Percentiles rank a stretch among this genome's conserved stretches.
Conservation (phyloP, 2,888 invertebrate genomes). For the Acleris holmiana region DNA sequence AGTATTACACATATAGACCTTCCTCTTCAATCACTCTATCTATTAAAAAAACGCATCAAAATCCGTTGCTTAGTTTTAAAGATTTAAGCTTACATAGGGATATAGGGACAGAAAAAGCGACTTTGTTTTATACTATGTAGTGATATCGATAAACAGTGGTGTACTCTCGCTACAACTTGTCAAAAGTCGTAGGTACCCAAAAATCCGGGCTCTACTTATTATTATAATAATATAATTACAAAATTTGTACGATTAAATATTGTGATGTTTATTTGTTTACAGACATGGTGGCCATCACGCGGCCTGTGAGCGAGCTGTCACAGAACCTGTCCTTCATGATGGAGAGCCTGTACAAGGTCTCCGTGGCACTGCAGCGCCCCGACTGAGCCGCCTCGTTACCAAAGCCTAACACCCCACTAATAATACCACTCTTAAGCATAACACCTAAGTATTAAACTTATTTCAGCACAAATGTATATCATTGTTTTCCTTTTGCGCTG, state of each 20-base stretch:
- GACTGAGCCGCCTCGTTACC: conserved; percentile 48
- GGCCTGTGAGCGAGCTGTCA: conserved; percentile 76
- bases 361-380: conserved; percentile 72
- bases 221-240: no score
- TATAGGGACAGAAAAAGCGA: no score
- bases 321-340: conserved; percentile 79
- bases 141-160: no score
- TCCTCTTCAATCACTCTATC: no score
- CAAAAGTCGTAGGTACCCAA: no score
- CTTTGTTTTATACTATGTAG: no score
- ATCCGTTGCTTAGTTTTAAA: no score
- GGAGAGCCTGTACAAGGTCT: conserved; percentile 80
- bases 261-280: conserved; percentile 33
- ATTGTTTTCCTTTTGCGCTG: conserved; percentile 2
- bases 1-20: no score
- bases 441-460: conserved; percentile 4
- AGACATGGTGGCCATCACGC: conserved; percentile 81
- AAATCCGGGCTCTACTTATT: no score
- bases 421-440: conserved; percentile 7
- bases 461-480: conserved; percentile 13
- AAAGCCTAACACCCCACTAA: conserved; percentile 15
- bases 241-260: background rate
- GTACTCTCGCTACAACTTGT: no score
- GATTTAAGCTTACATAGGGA: no score
- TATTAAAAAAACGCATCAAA: no score